A percentile compares a stretch with the other conserved stretches of the same genome.
These are phyloP conservation scores for Hydriomena furcata DNA, from an alignment of 2,888 invertebrate species.

Conservation along the genomic window DNA sequence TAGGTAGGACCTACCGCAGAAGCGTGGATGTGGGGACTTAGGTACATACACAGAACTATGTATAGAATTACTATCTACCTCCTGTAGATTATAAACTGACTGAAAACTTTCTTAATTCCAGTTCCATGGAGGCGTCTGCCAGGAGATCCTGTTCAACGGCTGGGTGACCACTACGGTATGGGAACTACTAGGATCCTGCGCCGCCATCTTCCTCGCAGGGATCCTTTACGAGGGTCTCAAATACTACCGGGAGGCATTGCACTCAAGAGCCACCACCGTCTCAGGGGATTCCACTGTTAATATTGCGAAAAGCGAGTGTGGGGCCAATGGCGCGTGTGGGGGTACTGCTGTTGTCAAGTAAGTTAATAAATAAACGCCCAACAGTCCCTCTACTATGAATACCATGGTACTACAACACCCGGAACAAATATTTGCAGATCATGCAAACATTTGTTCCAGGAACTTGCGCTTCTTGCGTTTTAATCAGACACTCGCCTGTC, in stretches of 20 bases:
- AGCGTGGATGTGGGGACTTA: too few species aligned
- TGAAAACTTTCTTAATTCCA: conserved; percentile 63
- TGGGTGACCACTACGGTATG: conserved; percentile 90
- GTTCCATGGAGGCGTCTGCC: conserved; percentile 91
- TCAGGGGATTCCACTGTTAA: conserved; percentile 72
- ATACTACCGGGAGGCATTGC: conserved; percentile 85
- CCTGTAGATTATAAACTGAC: too few species aligned
- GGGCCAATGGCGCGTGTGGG: conserved; percentile 59
- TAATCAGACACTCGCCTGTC: too few species aligned
- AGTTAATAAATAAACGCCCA: too few species aligned
- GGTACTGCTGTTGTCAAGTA: conserved; percentile 72
- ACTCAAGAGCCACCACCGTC: conserved; percentile 53
- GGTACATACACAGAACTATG: too few species aligned
- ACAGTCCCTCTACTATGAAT: too few species aligned
- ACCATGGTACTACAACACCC: too few species aligned
- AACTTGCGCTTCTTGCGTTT: too few species aligned
- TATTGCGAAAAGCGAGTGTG: conserved; percentile 77
- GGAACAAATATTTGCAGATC: too few species aligned
- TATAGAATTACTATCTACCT: too few species aligned
- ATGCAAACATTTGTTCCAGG: too few species aligned
- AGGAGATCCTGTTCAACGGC: conserved; percentile 90
- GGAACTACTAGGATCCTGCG: conserved; percentile 93
- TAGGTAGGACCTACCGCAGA: too few species aligned
- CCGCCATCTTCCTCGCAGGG: conserved; percentile 94
- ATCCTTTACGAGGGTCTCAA: conserved; percentile 98